Conservation (phyloP, 1,140 invertebrate genomes). For the Brevipalpus yothersi region DNA sequence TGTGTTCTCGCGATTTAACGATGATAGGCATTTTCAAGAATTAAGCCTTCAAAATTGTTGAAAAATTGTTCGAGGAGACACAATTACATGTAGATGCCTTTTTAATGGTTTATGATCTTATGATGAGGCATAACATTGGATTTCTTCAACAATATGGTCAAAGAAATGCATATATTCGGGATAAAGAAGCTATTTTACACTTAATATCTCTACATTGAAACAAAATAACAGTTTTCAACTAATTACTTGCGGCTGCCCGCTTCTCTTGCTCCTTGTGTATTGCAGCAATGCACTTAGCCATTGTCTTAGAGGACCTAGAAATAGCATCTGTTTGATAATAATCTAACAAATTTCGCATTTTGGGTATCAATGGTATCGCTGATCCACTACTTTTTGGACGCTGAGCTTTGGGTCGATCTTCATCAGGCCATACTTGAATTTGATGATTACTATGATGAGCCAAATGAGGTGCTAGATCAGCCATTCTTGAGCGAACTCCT, state of each 20-base stretch:
- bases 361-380: constrained; percentile 32
- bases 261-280: constrained; percentile 31
- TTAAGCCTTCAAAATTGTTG: too few species aligned
- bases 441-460: constrained; percentile 36
- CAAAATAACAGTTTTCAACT: too few species aligned
- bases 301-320: constrained; percentile 82
- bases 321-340: constrained; percentile 97
- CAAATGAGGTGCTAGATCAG: constrained; percentile 66
- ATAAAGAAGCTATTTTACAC: too few species aligned
- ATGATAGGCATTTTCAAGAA: too few species aligned
- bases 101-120: too few species aligned
- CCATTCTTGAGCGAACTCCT: constrained; percentile 54
- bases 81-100: too few species aligned
- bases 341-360: constrained; percentile 57
- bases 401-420: not conserved
- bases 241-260: not conserved
- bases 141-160: too few species aligned
- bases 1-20: too few species aligned
- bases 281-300: constrained; percentile 92
- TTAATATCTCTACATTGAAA: too few species aligned
- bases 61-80: too few species aligned
- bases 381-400: not conserved
- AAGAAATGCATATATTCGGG: too few species aligned
- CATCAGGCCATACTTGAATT: not conserved
- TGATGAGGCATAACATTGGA: too few species aligned